A percentile compares a stretch with the other conserved stretches of the same genome.
Evolutionary conservation across 2,113 vertebrate genomes (phyloP).

Genomic region (Mesembrinibis cayennensis): DNA sequence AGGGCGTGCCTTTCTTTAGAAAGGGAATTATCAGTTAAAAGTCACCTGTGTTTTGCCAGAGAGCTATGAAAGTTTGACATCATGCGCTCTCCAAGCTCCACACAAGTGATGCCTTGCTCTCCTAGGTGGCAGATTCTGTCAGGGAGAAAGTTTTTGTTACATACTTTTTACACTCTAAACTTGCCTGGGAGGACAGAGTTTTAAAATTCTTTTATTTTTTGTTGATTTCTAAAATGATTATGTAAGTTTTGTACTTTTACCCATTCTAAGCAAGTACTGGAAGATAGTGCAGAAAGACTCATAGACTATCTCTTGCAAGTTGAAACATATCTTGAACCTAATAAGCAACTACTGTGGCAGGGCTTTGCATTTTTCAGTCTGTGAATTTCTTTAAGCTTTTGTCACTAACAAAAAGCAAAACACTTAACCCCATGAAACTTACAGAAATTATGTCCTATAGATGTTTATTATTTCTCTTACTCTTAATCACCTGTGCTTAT

Average conservation of each 20-base stretch:
- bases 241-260: neutral
- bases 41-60: neutral
- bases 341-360: neutral
- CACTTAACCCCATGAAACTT: neutral
- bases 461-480: neutral
- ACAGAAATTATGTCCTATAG: neutral
- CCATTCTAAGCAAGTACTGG: neutral
- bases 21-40: neutral
- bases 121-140: neutral
- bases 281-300: neutral
- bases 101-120: neutral
- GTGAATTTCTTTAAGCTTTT: neutral
- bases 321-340: slow-evolving; percentile 11
- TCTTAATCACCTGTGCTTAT: neutral
- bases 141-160: neutral
- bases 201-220: neutral
- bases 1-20: neutral
- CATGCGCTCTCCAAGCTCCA: neutral
- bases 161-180: neutral
- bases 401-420: neutral
- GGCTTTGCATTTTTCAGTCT: neutral
- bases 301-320: neutral
- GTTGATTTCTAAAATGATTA: neutral
- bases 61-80: neutral
- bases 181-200: neutral